A percentile compares a stretch with the other conserved stretches of the same genome.
These are phyloP conservation scores for Glandiceps talaboti DNA, from an alignment of 53 echinoderm and acorn worm species.

Conservation along the genomic window DNA sequence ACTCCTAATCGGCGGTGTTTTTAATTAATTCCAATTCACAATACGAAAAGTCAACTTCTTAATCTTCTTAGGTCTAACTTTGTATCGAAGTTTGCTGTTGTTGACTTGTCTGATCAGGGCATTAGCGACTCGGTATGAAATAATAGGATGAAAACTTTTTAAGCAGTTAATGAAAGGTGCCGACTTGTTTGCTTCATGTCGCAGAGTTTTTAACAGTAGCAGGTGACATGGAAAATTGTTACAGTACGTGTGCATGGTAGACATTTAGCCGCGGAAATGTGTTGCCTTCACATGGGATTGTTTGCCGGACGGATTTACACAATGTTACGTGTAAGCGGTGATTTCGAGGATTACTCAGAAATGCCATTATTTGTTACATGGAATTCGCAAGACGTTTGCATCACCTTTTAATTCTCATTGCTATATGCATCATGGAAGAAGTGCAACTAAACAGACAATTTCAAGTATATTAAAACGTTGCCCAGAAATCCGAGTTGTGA, in stretches of 20 bases:
- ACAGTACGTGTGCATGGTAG: neutral
- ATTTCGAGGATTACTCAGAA: too few relatives aligned
- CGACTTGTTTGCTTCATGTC: neutral
- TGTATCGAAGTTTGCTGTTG: neutral
- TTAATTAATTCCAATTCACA: neutral
- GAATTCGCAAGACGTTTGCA: too few relatives aligned
- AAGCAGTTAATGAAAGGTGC: neutral
- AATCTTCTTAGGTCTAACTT: neutral
- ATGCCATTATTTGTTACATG: too few relatives aligned
- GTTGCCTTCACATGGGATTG: neutral
- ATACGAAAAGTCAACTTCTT: neutral
- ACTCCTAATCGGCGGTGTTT: neutral
- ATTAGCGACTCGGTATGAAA: neutral
- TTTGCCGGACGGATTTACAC: neutral
- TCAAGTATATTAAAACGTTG: too few relatives aligned
- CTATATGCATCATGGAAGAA: too few relatives aligned
- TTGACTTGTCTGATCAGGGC: neutral
- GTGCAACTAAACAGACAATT: too few relatives aligned
- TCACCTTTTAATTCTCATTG: too few relatives aligned
- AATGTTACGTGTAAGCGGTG: too few relatives aligned
- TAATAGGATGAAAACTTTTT: neutral
- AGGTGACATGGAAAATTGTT: neutral
- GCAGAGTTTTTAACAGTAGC: neutral
- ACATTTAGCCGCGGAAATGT: neutral
- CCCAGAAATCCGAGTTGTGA: too few relatives aligned